Base-by-base conservation (phyloP, 2,888 invertebrate species). In the Ramazzottius varieornatus region DNA sequence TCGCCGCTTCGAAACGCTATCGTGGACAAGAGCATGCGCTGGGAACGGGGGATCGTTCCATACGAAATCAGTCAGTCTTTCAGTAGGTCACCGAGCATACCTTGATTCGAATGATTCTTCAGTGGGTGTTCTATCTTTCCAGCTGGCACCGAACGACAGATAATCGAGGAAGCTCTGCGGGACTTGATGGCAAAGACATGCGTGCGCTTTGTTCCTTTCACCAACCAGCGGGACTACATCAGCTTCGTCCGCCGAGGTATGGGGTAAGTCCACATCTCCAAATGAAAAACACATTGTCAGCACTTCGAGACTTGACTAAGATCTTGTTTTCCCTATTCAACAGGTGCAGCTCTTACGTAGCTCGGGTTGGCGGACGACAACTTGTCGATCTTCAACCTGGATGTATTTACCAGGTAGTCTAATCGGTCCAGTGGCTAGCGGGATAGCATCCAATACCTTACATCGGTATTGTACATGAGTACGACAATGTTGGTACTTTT, bases 401-500 rank as follows among this genome's bases (percentile, higher is more conserved):
- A 8, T 40, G 40, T 20, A 40, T 40, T 20, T 40, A 40, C 40
- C 40, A 40, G n/a, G n/a, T n/a, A n/a, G n/a, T n/a, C n/a, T n/a
- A n/a, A n/a, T n/a, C n/a, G n/a, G n/a, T n/a, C n/a, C n/a, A n/a
- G n/a, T n/a, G n/a, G n/a, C n/a, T n/a, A n/a, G n/a, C n/a, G n/a
- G n/a, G n/a, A n/a, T n/a, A n/a, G n/a, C n/a, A n/a, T n/a, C n/a
- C n/a, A n/a, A n/a, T n/a, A n/a, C n/a, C n/a, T n/a, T n/a, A n/a
- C n/a, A n/a, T n/a, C n/a, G n/a, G n/a, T n/a, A n/a, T n/a, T n/a
- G n/a, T n/a, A n/a, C n/a, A n/a, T n/a, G n/a, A n/a, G n/a, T n/a
- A n/a, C n/a, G n/a, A n/a, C n/a, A 69, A 29, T 74, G 74, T 66
- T 69, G 71, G 32, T 67, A 67, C n/a, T n/a, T n/a, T n/a, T n/a